phyloP scores from a whole-genome alignment of 2,113 vertebrate genomes.

The Proteles cristata region DNA sequence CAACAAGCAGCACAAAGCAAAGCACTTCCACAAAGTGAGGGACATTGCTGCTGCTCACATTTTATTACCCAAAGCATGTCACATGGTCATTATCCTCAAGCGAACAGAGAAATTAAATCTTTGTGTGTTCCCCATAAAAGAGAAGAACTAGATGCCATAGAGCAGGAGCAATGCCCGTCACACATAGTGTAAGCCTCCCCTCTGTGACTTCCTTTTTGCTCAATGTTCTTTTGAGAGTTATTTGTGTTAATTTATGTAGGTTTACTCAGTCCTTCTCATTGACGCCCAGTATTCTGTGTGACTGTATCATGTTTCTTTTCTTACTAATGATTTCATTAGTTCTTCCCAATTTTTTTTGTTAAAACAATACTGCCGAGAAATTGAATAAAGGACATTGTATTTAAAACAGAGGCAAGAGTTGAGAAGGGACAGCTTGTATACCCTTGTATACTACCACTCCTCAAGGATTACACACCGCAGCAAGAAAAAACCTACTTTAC shows the following conservation, averaged over 20 bases:
- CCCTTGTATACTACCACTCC: not conserved
- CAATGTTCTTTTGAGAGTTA: not conserved
- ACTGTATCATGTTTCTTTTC: conserved; percentile 7
- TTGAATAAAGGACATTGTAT: not conserved
- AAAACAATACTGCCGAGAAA: conserved; percentile 6
- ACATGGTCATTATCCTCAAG: not conserved
- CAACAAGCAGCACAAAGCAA: not conserved
- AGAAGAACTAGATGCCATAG: not conserved
- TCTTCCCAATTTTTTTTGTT: conserved; percentile 30
- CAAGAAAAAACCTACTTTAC: not conserved
- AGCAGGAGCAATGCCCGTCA: not conserved
- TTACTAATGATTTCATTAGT: not conserved
- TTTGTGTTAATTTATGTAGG: not conserved
- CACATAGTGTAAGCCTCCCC: not conserved
- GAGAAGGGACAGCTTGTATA: not conserved
- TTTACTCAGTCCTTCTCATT: not conserved
- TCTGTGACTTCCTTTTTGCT: not conserved
- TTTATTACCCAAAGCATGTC: not conserved
- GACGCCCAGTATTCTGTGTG: not conserved
- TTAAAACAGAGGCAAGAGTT: not conserved
- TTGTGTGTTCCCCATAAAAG: not conserved
- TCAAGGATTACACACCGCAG: not conserved
- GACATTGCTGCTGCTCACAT: not conserved
- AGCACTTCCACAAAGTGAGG: not conserved
- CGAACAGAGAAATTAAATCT: not conserved